Base-by-base conservation (phyloP, 2,113 vertebrate genomes). In the Neolamprologus kungweensis region DNA sequence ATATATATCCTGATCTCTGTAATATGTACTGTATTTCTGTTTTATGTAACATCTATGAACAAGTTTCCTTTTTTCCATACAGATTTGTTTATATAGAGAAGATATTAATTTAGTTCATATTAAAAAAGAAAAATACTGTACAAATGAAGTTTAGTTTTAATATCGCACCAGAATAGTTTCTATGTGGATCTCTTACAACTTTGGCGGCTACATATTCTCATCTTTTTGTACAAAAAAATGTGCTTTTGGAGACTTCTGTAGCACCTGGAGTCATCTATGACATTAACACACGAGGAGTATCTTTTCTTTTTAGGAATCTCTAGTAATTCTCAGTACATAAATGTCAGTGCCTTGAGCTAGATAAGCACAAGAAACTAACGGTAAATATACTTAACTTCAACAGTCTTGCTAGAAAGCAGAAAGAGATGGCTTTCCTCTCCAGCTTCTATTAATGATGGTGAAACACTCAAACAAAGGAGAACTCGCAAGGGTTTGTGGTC, bases 1-100 rank as follows among this genome's bases (percentile, higher is more conserved):
- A 92, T 93, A 94, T 95, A 94, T 94, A 92, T 93, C 83, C 63
- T 84, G 71, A 93, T 81, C 78, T 91, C 87, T 94, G 84, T 90
- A 89, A 93, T 88, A 89, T 87, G 88, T 90, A 87, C 75, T 91
- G 84, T 87, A 85, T 83, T 87, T 83, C 85, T 85, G 88, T 94
- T 92, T 93, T 88, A 91, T 93, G 91, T 83, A 92, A 53, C 55
- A 80, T 89, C 17, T 71, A 83, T 79, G 54, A 42, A 83, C 13
- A 81, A 37, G 9, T 33, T 71, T 51, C 14, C 2, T 19, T 89
- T 89, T 94, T 94, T 93, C 58, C 86, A 92, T 94, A 93, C 58
- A 55, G 53, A 90, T 85, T 71, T 92, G 91, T 94, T 90, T 89
- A 83, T 88, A 90, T 91, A 86, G 68, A 91, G n/a, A 50, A 84